Evolutionary conservation across 1,140 invertebrate species (phyloP).

Genomic region (Hylyphantes graminicola): DNA sequence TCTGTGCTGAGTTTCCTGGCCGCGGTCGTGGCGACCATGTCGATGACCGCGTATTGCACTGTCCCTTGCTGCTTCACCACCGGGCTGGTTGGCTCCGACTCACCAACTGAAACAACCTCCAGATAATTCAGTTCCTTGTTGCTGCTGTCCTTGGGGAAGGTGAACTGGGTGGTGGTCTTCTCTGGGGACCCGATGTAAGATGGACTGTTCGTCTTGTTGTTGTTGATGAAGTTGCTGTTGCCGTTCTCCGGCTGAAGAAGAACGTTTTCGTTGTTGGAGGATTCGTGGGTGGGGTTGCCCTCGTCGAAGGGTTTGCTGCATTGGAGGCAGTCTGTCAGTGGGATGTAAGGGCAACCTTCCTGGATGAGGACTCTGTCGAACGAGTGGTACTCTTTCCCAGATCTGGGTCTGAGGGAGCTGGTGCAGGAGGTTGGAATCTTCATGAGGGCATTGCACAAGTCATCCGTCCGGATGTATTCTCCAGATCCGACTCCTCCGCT

Average conservation of each 20-base stretch:
- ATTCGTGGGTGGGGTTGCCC: slow-evolving; percentile 19
- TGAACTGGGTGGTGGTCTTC: slow-evolving; percentile 47
- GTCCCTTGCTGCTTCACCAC: slow-evolving; percentile 40
- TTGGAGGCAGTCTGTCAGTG: slow-evolving; percentile 33
- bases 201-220: slow-evolving; percentile 54
- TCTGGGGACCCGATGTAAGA: slow-evolving; percentile 55
- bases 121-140: slow-evolving; percentile 59
- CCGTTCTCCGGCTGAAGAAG: background rate
- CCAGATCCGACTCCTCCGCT: slow-evolving; percentile 53
- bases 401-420: slow-evolving; percentile 83
- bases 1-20: slow-evolving; percentile 58
- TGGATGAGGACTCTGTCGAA: slow-evolving; percentile 78
- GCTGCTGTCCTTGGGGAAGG: slow-evolving; percentile 51
- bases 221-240: slow-evolving; percentile 42
- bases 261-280: slow-evolving; percentile 1
- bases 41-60: slow-evolving; percentile 60
- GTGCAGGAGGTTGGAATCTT: slow-evolving; percentile 74
- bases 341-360: slow-evolving; percentile 53
- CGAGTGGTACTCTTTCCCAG: slow-evolving; percentile 90
- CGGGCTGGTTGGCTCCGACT: slow-evolving; percentile 53
- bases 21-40: slow-evolving; percentile 53
- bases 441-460: slow-evolving; percentile 61
- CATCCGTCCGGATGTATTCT: slow-evolving; percentile 62
- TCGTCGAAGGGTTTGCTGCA: slow-evolving; percentile 35
- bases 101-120: slow-evolving; percentile 49